Evolutionary conservation across 2,113 vertebrate genomes (phyloP).

Genomic region (Taurulus bubalis): DNA sequence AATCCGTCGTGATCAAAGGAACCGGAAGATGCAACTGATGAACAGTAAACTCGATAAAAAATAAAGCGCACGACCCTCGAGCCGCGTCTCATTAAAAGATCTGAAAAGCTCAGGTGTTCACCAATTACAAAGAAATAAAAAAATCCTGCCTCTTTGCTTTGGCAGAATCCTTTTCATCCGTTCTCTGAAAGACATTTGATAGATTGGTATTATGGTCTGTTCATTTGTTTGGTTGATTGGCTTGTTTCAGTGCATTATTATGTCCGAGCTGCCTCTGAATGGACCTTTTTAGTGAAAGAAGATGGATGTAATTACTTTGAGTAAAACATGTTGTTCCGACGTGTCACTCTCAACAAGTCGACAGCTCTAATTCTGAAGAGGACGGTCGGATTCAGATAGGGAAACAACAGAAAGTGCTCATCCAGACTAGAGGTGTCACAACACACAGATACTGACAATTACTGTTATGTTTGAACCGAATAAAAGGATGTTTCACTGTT

Average conservation of each 20-base stretch:
- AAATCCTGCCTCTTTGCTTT: not conserved
- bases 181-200: not conserved
- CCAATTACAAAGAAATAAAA: not conserved
- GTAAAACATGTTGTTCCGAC: not conserved
- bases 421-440: not conserved
- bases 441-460: not conserved
- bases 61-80: not conserved
- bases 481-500: not conserved
- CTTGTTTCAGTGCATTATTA: not conserved
- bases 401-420: not conserved
- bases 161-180: not conserved
- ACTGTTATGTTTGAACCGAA: not conserved
- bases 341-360: not conserved
- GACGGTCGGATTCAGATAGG: constrained; percentile 7
- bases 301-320: not conserved
- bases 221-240: constrained; percentile 13
- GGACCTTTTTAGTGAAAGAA: not conserved
- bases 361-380: not conserved
- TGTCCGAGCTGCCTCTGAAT: constrained; percentile 6
- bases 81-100: not conserved
- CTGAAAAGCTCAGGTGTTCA: constrained; percentile 7
- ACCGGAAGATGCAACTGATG: too few species aligned
- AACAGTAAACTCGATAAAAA: not conserved
- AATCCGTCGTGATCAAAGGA: not conserved
- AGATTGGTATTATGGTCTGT: not conserved